These are phyloP conservation scores for Prionace glauca DNA, from an alignment of 2,797 vertebrate species.

Conservation along the genomic window DNA sequence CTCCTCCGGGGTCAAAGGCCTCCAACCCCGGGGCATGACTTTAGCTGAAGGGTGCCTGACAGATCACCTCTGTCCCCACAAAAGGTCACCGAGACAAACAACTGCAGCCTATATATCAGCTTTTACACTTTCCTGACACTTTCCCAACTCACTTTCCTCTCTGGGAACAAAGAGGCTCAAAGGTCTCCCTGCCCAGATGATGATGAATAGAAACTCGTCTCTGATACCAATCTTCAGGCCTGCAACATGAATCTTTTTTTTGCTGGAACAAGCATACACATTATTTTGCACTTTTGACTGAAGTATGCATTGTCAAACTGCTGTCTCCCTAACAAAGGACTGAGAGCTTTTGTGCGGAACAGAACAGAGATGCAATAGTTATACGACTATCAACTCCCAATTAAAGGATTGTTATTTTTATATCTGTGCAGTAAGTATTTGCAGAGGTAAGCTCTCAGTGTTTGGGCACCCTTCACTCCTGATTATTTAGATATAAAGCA, in stretches of 20 bases:
- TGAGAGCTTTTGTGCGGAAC: constrained; percentile 3
- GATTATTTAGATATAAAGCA: neutral
- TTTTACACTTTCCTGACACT: constrained; percentile 70
- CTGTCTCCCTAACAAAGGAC: constrained; percentile 25
- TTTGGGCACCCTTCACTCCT: neutral
- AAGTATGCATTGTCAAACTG: constrained; percentile 35
- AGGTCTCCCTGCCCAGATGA: constrained; percentile 41
- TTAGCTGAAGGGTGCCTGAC: constrained; percentile 94
- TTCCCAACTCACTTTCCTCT: constrained; percentile 70
- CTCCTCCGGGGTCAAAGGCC: constrained; percentile 90
- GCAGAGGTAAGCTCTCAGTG: neutral
- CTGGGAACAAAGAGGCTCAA: constrained; percentile 57
- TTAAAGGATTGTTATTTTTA: constrained; percentile 17
- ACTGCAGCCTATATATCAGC: constrained; percentile 89
- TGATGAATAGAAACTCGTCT: constrained; percentile 43
- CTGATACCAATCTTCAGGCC: constrained; percentile 42
- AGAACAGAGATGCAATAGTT: constrained; percentile 8
- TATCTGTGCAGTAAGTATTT: neutral
- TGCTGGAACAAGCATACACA: constrained; percentile 38
- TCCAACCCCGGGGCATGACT: constrained; percentile 74
- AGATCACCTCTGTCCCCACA: constrained; percentile 82
- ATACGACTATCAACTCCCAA: constrained; percentile 24
- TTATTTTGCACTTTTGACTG: constrained; percentile 39
- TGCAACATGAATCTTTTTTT: constrained; percentile 41
- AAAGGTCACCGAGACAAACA: constrained; percentile 81